phyloP scores from a whole-genome alignment of 1,140 invertebrate species.

The Rhyacophila brunnea region DNA sequence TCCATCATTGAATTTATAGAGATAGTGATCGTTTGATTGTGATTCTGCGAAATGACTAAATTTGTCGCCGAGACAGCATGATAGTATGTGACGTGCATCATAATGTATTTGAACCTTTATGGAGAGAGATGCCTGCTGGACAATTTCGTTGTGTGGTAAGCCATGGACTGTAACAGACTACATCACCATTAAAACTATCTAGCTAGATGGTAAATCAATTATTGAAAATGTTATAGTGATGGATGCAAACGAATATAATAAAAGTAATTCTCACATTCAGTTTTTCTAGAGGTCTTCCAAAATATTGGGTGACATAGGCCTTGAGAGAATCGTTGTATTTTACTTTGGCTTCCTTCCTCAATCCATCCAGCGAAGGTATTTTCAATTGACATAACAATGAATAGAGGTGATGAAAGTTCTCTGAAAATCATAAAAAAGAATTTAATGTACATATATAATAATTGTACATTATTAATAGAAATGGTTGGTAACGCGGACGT shows the following conservation, averaged over 20 bases:
- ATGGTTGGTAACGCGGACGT: too few species aligned
- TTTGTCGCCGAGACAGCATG: too few species aligned
- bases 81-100: too few species aligned
- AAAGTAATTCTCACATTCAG: slow-evolving; percentile 71
- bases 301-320: slow-evolving; percentile 91
- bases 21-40: too few species aligned
- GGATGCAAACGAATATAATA: not conserved
- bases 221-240: not conserved
- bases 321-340: slow-evolving; percentile 88
- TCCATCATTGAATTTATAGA: too few species aligned
- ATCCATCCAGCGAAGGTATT: slow-evolving; percentile 82
- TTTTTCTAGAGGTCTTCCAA: slow-evolving; percentile 94
- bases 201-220: not conserved
- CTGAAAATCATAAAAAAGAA: slow-evolving; percentile 55
- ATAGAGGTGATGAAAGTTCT: slow-evolving; percentile 96
- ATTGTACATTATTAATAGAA: not conserved
- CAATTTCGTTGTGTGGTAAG: too few species aligned
- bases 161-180: too few species aligned
- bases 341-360: slow-evolving; percentile 88
- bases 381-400: slow-evolving; percentile 86
- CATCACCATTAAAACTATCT: too few species aligned
- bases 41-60: too few species aligned
- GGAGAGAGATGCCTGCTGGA: too few species aligned
- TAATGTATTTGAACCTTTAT: too few species aligned
- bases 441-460: not conserved